Percentiles rank a stretch among this genome's conserved stretches.
These are phyloP conservation scores for Bombus cullumanus DNA, from an alignment of 1,140 invertebrate genomes.

Conservation along the genomic window DNA sequence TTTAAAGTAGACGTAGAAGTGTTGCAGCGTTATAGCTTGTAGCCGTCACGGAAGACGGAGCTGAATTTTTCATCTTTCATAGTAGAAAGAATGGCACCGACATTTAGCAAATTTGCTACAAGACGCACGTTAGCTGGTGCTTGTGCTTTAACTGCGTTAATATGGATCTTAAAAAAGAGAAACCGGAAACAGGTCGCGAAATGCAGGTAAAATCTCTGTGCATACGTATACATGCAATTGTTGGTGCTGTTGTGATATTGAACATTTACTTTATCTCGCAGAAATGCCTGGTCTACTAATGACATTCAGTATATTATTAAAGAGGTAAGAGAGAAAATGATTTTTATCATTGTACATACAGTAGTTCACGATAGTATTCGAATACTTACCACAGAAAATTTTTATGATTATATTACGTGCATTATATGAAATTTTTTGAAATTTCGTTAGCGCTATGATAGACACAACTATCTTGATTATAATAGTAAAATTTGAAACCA, in stretches of 20 bases:
- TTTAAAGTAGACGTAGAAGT: slow-evolving; percentile 12
- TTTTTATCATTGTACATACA: background rate
- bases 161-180: slow-evolving; percentile 83
- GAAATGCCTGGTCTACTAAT: slow-evolving; percentile 77
- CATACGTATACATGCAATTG: background rate
- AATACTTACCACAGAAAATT: too few species aligned
- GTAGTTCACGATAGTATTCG: too few species aligned
- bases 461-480: too few species aligned
- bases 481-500: too few species aligned
- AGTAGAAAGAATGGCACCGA: slow-evolving; percentile 83
- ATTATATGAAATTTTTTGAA: too few species aligned
- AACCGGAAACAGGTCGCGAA: slow-evolving; percentile 77
- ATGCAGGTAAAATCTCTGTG: slow-evolving; percentile 65
- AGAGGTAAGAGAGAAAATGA: slow-evolving; percentile 80
- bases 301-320: slow-evolving; percentile 91
- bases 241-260: slow-evolving; percentile 17
- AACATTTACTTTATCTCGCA: slow-evolving; percentile 55
- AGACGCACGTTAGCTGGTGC: slow-evolving; percentile 83
- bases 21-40: too few species aligned
- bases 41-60: background rate
- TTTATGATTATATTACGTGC: too few species aligned
- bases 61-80: slow-evolving; percentile 1
- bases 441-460: too few species aligned
- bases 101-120: slow-evolving; percentile 85
- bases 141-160: slow-evolving; percentile 82